Evolutionary conservation across 2,888 invertebrate species (phyloP).

Genomic region (Aradus depressus): DNA sequence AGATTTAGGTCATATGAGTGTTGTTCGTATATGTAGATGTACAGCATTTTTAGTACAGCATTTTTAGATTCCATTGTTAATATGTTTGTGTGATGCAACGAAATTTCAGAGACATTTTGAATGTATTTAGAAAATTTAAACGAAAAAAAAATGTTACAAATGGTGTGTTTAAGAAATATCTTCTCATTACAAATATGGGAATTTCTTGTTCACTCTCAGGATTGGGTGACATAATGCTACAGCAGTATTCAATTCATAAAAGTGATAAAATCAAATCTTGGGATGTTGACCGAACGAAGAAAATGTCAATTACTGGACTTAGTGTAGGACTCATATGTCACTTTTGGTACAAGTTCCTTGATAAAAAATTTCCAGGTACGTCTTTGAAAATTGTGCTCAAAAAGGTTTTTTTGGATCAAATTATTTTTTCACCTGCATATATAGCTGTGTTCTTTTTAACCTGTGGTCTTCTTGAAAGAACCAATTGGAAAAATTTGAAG

Average conservation of each 20-base stretch:
- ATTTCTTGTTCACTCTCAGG: conserved; percentile 67
- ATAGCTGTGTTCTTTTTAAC: conserved; percentile 68
- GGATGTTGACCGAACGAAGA: conserved; percentile 43
- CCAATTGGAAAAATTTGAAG: conserved; percentile 48
- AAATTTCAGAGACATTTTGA: too few species aligned
- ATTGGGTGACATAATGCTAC: conserved; percentile 67
- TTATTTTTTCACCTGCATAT: conserved; percentile 69
- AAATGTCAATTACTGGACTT: conserved; percentile 63
- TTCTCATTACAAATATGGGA: conserved; percentile 66
- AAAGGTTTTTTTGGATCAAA: conserved; percentile 72
- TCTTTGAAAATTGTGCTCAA: conserved; percentile 52
- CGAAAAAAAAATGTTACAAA: conserved; percentile 4
- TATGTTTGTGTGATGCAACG: too few species aligned
- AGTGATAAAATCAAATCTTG: conserved; percentile 37
- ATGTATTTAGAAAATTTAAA: too few species aligned
- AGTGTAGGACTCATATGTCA: conserved; percentile 71
- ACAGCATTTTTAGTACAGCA: too few species aligned
- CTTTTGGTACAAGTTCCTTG: conserved; percentile 73
- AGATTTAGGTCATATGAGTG: too few species aligned
- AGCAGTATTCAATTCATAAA: conserved; percentile 57
- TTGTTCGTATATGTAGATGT: too few species aligned
- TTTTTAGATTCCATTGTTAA: too few species aligned
- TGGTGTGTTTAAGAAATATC: conserved; percentile 42
- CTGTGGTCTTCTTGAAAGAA: conserved; percentile 57
- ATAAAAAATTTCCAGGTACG: conserved; percentile 57